Evolutionary conservation across 2,888 invertebrate genomes (phyloP).

Genomic region (Phoenoteleia sp.): DNA sequence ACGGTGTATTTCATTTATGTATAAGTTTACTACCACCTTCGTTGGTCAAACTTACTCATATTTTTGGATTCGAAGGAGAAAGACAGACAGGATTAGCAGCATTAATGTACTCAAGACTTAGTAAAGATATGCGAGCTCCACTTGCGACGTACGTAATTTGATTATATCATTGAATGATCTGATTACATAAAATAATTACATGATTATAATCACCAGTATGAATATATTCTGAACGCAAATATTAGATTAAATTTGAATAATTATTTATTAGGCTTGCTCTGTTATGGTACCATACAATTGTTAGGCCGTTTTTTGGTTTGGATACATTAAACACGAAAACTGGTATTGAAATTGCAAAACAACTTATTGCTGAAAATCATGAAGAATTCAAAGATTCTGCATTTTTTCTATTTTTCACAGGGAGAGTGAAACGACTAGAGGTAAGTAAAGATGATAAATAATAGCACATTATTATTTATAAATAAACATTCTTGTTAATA

Average conservation of each 20-base stretch:
- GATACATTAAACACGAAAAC: constrained; percentile 89
- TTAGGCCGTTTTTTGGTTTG: constrained; percentile 90
- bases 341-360: constrained; percentile 88
- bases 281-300: constrained; percentile 91
- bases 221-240: too few species aligned
- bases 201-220: too few species aligned
- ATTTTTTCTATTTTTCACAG: constrained; percentile 90
- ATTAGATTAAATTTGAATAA: neutral
- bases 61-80: constrained; percentile 90
- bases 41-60: constrained; percentile 88
- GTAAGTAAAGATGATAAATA: constrained; percentile 79
- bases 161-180: too few species aligned
- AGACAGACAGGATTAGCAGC: constrained; percentile 88
- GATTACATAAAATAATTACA: too few species aligned
- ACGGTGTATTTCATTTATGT: constrained; percentile 90
- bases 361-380: constrained; percentile 87
- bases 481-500: too few species aligned
- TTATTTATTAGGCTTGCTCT: constrained; percentile 77
- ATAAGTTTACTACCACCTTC: constrained; percentile 90
- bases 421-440: constrained; percentile 89
- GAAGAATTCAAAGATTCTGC: constrained; percentile 89
- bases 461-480: too few species aligned
- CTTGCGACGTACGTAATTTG: constrained; percentile 89
- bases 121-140: constrained; percentile 90
- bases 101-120: constrained; percentile 89